A percentile compares a stretch with the other conserved stretches of the same genome.
Evolutionary conservation across 2,113 vertebrate genomes (phyloP).

Genomic region (Probosciger aterrimus): DNA sequence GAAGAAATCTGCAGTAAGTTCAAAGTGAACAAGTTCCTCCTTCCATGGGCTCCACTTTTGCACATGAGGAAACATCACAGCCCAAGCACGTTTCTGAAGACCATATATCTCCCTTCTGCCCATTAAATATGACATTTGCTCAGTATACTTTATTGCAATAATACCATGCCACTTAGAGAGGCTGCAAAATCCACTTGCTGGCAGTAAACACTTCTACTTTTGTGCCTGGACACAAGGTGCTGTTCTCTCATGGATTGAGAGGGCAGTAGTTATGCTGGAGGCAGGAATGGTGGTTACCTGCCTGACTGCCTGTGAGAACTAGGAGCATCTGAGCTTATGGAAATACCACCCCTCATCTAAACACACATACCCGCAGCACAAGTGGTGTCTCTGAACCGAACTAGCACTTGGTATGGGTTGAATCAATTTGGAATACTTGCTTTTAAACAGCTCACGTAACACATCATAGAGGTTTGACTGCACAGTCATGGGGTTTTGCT

Average conservation of each 20-base stretch:
- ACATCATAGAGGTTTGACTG: not conserved
- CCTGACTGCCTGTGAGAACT: not conserved
- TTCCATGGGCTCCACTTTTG: not conserved
- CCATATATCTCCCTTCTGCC: not conserved
- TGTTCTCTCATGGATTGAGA: not conserved
- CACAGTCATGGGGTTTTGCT: not conserved
- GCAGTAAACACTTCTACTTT: not conserved
- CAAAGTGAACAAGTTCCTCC: not conserved
- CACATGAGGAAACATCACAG: not conserved
- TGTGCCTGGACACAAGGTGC: not conserved
- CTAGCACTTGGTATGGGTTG: not conserved
- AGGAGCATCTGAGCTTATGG: not conserved
- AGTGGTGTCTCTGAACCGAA: not conserved
- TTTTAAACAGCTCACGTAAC: not conserved
- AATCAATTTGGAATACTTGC: not conserved
- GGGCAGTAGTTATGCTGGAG: not conserved
- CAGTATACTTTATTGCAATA: conserved; percentile 43
- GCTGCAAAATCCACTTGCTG: not conserved
- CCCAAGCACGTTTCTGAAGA: not conserved
- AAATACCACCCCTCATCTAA: not conserved
- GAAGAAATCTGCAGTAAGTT: not conserved
- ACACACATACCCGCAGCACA: fast-evolving
- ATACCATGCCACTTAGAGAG: not conserved
- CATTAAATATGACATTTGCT: not conserved
- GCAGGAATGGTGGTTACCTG: not conserved